phyloP scores from a whole-genome alignment of 2,888 invertebrate genomes.

The Opisthograptis luteolata region DNA sequence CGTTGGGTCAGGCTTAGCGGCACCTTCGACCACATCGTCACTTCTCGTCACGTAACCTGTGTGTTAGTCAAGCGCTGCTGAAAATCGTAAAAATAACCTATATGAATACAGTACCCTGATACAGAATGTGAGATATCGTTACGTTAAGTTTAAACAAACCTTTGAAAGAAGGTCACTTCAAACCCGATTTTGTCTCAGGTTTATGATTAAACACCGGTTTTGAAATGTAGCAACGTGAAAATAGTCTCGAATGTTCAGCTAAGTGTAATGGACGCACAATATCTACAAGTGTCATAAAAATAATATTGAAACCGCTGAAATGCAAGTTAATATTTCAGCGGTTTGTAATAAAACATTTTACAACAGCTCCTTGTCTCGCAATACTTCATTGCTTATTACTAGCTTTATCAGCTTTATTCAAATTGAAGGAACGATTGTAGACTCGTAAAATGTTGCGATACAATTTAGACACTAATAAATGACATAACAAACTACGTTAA shows the following conservation, averaged over 20 bases:
- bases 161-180: too few species aligned
- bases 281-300: slow-evolving; percentile 32
- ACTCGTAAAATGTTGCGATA: slow-evolving; percentile 44
- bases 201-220: too few species aligned
- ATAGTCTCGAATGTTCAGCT: background rate
- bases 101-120: too few species aligned
- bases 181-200: too few species aligned
- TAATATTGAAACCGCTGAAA: slow-evolving; percentile 41
- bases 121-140: too few species aligned
- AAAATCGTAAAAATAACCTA: too few species aligned
- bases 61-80: too few species aligned
- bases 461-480: slow-evolving; percentile 43
- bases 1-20: too few species aligned
- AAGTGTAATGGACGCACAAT: slow-evolving; percentile 27
- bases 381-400: slow-evolving; percentile 36
- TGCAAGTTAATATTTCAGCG: slow-evolving; percentile 43
- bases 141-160: too few species aligned
- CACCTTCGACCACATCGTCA: too few species aligned
- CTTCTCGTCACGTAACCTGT: too few species aligned
- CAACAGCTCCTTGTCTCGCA: slow-evolving; percentile 46
- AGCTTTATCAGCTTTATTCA: slow-evolving; percentile 44
- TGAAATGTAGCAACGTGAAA: background rate
- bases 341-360: slow-evolving; percentile 45
- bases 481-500: slow-evolving; percentile 17
- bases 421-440: slow-evolving; percentile 51